Conservation (phyloP, 2,888 invertebrate species). For the Lacanobia oleracea region DNA sequence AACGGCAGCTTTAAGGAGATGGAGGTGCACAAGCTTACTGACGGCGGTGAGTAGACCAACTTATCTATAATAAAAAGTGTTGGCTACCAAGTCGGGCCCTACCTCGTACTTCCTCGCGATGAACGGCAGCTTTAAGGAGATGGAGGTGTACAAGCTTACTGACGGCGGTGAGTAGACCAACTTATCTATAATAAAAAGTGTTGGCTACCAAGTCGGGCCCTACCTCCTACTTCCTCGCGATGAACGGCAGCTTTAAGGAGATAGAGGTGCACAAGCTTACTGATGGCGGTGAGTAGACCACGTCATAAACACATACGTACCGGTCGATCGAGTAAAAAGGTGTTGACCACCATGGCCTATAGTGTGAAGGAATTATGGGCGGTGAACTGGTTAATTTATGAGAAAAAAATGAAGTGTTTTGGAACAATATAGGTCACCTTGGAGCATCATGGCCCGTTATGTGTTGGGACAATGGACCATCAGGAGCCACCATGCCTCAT, state of each 20-base stretch:
- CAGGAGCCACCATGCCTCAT: no score
- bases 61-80: conserved; percentile 94
- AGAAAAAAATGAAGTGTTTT: no score
- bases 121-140: conserved; percentile 98
- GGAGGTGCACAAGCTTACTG: conserved; percentile 97
- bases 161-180: conserved; percentile 93
- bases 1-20: conserved; percentile 98
- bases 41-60: conserved; percentile 92
- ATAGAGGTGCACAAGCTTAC: conserved; percentile 97
- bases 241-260: conserved; percentile 99
- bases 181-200: conserved; percentile 93
- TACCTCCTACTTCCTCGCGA: conserved; percentile 97
- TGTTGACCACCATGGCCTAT: no score
- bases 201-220: conserved; percentile 98
- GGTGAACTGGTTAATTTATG: no score
- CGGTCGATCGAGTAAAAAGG: no score
- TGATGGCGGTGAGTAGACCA: conserved; percentile 92
- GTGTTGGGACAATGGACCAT: no score
- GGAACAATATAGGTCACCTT: no score
- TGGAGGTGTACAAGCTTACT: conserved; percentile 97
- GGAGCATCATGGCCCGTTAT: no score
- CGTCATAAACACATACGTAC: no score
- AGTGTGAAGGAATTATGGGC: no score
- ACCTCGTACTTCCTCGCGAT: conserved; percentile 98
- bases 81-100: conserved; percentile 97